phyloP scores from a whole-genome alignment of 2,888 invertebrate species.

The Euproctis similis region DNA sequence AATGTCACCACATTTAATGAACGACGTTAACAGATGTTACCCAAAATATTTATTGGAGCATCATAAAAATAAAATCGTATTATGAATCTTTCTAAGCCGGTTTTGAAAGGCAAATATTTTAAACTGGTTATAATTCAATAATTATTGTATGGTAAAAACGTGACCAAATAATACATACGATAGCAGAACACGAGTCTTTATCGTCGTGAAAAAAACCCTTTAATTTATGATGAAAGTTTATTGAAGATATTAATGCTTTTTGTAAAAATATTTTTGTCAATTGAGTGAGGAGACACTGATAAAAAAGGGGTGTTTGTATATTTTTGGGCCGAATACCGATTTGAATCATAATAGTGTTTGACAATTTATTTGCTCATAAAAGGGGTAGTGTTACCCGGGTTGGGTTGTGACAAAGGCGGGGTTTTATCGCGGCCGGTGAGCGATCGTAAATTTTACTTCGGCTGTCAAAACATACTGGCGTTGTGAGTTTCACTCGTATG shows the following conservation, averaged over 20 bases:
- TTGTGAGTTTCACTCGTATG: slow-evolving; percentile 28
- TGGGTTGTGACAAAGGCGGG: slow-evolving; percentile 59
- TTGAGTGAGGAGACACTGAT: slow-evolving; percentile 45
- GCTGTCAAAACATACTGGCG: slow-evolving; percentile 60
- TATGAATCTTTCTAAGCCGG: slow-evolving; percentile 49
- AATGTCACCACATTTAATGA: too few relatives aligned
- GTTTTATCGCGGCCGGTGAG: slow-evolving; percentile 63
- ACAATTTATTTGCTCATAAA: slow-evolving; percentile 74
- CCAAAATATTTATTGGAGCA: slow-evolving; percentile 31
- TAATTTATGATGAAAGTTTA: slow-evolving; percentile 28
- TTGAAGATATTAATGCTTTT: too few relatives aligned
- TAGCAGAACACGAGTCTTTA: too few relatives aligned
- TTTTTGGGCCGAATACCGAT: slow-evolving; percentile 60
- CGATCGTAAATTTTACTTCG: slow-evolving; percentile 68
- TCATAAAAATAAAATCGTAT: slow-evolving; percentile 43
- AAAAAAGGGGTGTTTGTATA: slow-evolving; percentile 63
- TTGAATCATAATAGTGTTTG: slow-evolving; percentile 74
- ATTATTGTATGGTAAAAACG: slow-evolving; percentile 43
- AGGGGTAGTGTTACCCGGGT: slow-evolving; percentile 59
- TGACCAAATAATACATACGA: slow-evolving; percentile 46
- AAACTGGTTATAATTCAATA: slow-evolving; percentile 56
- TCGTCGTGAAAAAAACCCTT: slow-evolving; percentile 15
- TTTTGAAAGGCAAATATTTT: slow-evolving; percentile 47
- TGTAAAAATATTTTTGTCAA: slow-evolving; percentile 59
- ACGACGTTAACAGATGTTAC: slow-evolving; percentile 47